Evolutionary conservation across 2,797 vertebrate genomes (phyloP).

Genomic region (Xerus rutilus): DNA sequence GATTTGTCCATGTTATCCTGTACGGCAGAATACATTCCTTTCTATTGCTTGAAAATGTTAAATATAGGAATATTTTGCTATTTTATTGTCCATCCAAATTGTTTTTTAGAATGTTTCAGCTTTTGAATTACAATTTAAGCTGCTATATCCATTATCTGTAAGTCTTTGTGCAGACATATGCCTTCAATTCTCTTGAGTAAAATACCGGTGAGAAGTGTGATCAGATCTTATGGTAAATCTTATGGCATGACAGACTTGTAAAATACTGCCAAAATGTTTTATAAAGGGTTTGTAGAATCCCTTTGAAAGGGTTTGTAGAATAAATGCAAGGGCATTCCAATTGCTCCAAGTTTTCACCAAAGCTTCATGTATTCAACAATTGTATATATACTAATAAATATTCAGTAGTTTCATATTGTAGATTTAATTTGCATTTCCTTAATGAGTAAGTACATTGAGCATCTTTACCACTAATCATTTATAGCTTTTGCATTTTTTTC

Average conservation of each 20-base stretch:
- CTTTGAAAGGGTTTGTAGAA: no score
- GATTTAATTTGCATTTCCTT: background rate
- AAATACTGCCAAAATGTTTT: no score
- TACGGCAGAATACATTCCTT: background rate
- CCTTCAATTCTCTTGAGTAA: no score
- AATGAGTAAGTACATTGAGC: background rate
- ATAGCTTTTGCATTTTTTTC: background rate
- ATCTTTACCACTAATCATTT: background rate
- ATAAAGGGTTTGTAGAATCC: no score
- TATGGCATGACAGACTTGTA: no score
- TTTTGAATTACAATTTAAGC: background rate
- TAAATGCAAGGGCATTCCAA: no score
- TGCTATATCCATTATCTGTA: background rate
- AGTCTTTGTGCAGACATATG: background rate
- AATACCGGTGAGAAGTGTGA: no score
- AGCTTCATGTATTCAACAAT: background rate
- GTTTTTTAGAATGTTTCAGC: background rate
- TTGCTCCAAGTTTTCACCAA: background rate
- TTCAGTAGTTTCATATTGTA: background rate
- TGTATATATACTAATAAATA: background rate
- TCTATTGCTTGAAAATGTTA: background rate
- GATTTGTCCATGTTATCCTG: background rate
- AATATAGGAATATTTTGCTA: background rate
- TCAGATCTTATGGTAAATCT: no score
- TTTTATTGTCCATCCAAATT: background rate